Conservation (phyloP, 64 coral and sea anemone species). For the Montipora foliosa region DNA sequence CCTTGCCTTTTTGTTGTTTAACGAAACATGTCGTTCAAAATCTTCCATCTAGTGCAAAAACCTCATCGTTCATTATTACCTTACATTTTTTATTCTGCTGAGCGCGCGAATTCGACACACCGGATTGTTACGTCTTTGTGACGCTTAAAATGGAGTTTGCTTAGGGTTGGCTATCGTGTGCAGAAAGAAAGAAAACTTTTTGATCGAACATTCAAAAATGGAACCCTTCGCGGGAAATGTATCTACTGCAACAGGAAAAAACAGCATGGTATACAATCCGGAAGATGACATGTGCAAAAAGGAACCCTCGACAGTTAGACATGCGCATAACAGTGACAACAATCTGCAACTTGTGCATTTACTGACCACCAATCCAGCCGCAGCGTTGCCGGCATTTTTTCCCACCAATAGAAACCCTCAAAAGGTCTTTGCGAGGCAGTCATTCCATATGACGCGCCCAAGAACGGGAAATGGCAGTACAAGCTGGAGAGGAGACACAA, state of each 20-base stretch:
- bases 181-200: background rate
- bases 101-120: too few species aligned
- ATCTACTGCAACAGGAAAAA: too few species aligned
- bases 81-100: too few species aligned
- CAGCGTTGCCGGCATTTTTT: constrained; percentile 60
- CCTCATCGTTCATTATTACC: too few species aligned
- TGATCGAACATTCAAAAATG: background rate
- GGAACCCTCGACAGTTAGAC: background rate
- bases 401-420: constrained; percentile 23
- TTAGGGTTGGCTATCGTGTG: background rate
- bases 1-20: too few species aligned
- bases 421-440: background rate
- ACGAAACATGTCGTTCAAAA: too few species aligned
- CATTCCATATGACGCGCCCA: constrained; percentile 18
- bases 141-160: background rate
- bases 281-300: background rate
- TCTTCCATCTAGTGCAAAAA: too few species aligned
- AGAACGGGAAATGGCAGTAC: constrained; percentile 33
- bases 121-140: background rate
- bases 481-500: background rate
- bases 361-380: constrained; percentile 72
- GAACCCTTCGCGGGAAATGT: background rate
- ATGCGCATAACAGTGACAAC: constrained; percentile 32
- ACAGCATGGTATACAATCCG: background rate
- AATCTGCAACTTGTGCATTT: constrained; percentile 68